Percentiles rank a stretch among this genome's conserved stretches.
Conservation (phyloP, 2,113 vertebrate species). For the Sinocyclocheilus rhinocerous region DNA sequence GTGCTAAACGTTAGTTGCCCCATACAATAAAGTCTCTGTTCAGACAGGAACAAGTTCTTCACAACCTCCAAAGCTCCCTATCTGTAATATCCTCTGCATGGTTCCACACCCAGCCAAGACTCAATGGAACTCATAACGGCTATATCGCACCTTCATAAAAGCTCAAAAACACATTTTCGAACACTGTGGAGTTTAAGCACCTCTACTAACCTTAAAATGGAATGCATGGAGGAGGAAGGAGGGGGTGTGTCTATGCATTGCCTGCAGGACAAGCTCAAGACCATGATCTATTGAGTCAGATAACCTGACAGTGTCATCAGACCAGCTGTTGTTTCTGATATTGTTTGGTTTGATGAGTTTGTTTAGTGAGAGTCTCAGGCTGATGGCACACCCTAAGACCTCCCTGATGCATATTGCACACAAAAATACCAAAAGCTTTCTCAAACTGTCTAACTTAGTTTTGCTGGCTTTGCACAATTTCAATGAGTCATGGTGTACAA, state of each 20-base stretch:
- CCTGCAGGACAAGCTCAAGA: neutral
- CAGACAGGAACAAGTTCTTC: constrained; percentile 27
- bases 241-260: neutral
- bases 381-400: neutral
- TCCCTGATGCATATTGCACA: neutral
- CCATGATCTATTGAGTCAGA: neutral
- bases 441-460: neutral
- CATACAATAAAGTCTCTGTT: constrained; percentile 44
- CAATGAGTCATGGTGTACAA: neutral
- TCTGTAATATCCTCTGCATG: neutral
- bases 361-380: too few species aligned
- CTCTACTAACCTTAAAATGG: neutral
- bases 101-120: neutral
- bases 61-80: neutral
- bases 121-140: neutral
- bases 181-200: neutral
- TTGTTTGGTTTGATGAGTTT: neutral
- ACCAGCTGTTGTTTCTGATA: neutral
- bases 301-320: neutral
- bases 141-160: neutral
- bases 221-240: neutral
- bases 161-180: neutral
- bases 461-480: neutral
- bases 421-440: neutral
- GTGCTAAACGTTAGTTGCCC: neutral